Percentiles rank a stretch among this genome's conserved stretches.
phyloP scores from a whole-genome alignment of 2,797 vertebrate genomes.

The Paratrypauchen microcephalus region DNA sequence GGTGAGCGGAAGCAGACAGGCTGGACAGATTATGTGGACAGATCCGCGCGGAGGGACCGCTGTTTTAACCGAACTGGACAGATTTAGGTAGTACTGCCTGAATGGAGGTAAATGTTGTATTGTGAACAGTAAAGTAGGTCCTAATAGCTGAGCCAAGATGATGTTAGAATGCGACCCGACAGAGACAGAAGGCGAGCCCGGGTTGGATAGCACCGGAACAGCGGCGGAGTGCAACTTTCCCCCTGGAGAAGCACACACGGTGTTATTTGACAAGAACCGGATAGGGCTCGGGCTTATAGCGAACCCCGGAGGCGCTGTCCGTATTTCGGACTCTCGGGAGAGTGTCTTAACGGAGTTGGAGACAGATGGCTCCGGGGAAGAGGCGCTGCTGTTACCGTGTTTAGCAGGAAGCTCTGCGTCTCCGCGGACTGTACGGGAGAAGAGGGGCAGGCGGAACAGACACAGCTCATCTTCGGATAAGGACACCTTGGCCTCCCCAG shows the following conservation, averaged over 20 bases:
- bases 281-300: conserved; percentile 30
- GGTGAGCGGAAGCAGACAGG: conserved; percentile 61
- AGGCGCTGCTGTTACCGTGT: conserved; percentile 75
- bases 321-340: conserved; percentile 75
- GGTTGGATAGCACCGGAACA: conserved; percentile 39
- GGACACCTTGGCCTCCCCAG: conserved; percentile 75
- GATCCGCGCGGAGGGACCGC: conserved; percentile 23
- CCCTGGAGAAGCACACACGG: conserved; percentile 35
- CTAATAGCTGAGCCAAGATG: conserved; percentile 54
- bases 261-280: conserved; percentile 56
- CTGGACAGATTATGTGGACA: conserved; percentile 61
- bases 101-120: conserved; percentile 2
- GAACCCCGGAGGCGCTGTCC: conserved; percentile 73
- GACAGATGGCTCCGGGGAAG: conserved; percentile 76
- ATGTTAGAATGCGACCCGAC: conserved; percentile 79
- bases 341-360: conserved; percentile 80
- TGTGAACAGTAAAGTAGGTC: conserved; percentile 7
- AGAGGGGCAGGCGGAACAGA: conserved; percentile 57
- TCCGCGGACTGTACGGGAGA: conserved; percentile 59
- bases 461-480: conserved; percentile 80
- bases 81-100: neutral
- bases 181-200: conserved; percentile 56
- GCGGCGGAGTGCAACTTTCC: conserved; percentile 60
- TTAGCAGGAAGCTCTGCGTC: conserved; percentile 65
- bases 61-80: conserved; percentile 7